Percentiles rank a stretch among this genome's conserved stretches.
Conservation (phyloP, 1,140 invertebrate species). For the Venustaconcha ellipsiformis region DNA sequence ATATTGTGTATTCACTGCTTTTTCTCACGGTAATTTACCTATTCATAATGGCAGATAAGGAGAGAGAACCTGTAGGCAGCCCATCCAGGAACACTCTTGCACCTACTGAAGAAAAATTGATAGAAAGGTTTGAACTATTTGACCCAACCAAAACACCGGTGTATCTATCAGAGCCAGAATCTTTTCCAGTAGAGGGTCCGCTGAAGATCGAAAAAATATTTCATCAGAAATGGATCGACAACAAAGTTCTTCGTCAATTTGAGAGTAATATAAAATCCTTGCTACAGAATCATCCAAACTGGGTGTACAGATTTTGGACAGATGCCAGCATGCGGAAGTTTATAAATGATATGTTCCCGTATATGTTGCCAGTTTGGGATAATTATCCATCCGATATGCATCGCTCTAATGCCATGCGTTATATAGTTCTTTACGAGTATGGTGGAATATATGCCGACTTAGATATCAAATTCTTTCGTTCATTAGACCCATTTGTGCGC, state of each 20-base stretch:
- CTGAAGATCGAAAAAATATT: slow-evolving; percentile 53
- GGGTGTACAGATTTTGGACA: slow-evolving; percentile 62
- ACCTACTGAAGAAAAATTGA: no score
- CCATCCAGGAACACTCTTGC: no score
- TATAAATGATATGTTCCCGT: slow-evolving; percentile 41
- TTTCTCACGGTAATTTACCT: no score
- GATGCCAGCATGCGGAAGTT: slow-evolving; percentile 44
- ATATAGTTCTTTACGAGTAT: slow-evolving; percentile 53
- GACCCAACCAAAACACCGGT: no score
- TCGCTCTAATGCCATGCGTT: slow-evolving; percentile 50
- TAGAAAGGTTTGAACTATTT: no score
- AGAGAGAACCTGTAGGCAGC: no score
- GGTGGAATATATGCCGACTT: slow-evolving; percentile 59
- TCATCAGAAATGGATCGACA: slow-evolving; percentile 59
- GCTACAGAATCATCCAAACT: slow-evolving; percentile 39
- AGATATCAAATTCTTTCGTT: slow-evolving; percentile 49
- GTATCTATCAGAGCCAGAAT: slow-evolving; percentile 8
- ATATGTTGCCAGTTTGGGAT: slow-evolving; percentile 45
- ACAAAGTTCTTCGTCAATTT: slow-evolving; percentile 43
- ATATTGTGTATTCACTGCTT: no score
- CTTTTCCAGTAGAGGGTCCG: slow-evolving; percentile 34
- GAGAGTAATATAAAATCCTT: slow-evolving; percentile 47
- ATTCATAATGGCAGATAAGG: no score
- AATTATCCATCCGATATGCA: slow-evolving; percentile 44
- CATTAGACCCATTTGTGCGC: slow-evolving; percentile 34